Base-by-base conservation (phyloP, 2,113 vertebrate genomes). In the Prunella fulvescens region DNA sequence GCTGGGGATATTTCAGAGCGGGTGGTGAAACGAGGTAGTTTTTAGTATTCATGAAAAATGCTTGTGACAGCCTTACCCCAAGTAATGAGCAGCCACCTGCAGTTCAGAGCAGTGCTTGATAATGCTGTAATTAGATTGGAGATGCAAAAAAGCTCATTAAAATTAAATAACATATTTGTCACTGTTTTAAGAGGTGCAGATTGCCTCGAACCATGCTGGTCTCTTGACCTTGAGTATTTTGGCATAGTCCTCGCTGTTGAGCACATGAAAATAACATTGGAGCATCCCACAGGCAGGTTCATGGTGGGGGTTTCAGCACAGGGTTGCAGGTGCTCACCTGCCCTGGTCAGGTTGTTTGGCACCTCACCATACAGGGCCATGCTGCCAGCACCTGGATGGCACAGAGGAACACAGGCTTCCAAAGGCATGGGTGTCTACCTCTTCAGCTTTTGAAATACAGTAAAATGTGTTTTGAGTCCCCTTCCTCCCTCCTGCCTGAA, bases 141-240 rank as follows among this genome's bases (percentile, higher is more conserved):
- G 98, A 98, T 98, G 98, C 97, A 98, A 96, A 98, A 98, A 98
- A 97, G 97, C 98, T 98, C 98, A 98, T 98, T 98, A 98, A 98
- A 98, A 98, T 98, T 98, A 98, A 98, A 98, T 98, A 98, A 98
- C 97, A 88, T 98, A 98, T 98, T 98, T 98, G 97, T 98, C 98
- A 98, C 97, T 98, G 98, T 98, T 98, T 98, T 98, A 98, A 98
- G 98, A 98, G 97, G 97, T 62, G 78, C 97, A 96, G 97, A 98
- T 97, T 97, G 97, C 97, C 95, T 92, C 74, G 81, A 96, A 94
- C 97, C 97, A 97, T 92, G 97, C 98, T 97, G 97, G 96, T 98
- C 97, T 97, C 97, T 98, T 98, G 98, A 98, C 98, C 98, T 98
- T 98, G 98, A 97, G 88, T 93, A 58, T 97, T 97, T 97, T 94